Evolutionary conservation across 2,113 vertebrate species (phyloP).

Genomic region (Xenopus borealis): DNA sequence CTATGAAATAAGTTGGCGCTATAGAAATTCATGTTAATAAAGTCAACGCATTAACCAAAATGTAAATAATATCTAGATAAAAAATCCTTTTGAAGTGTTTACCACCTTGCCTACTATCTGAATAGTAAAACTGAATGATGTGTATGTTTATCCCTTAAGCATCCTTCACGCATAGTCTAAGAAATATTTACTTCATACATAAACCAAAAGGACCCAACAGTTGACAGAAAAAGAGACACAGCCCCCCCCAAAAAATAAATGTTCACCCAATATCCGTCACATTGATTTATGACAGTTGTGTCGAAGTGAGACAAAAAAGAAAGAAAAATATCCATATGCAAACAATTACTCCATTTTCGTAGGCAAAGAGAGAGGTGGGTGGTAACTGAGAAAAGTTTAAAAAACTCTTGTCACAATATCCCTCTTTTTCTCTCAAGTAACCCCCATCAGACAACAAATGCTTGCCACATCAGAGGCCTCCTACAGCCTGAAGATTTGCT

Average conservation of each 20-base stretch:
- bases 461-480: conserved; percentile 88
- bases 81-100: too few species aligned
- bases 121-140: too few species aligned
- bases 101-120: too few species aligned
- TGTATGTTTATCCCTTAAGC: too few species aligned
- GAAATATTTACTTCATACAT: too few species aligned
- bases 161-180: too few species aligned
- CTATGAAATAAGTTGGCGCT: too few species aligned
- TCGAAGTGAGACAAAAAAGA: conserved; percentile 62
- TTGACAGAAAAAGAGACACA: too few species aligned
- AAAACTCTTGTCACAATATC: conserved; percentile 76
- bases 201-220: too few species aligned
- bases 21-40: too few species aligned
- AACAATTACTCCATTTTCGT: conserved; percentile 88
- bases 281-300: conserved; percentile 79
- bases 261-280: conserved; percentile 59
- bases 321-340: conserved; percentile 77
- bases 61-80: too few species aligned
- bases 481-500: conserved; percentile 78
- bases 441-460: conserved; percentile 84
- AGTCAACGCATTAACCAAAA: too few species aligned
- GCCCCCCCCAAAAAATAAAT: conserved; percentile 48
- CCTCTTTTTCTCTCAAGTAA: conserved; percentile 63
- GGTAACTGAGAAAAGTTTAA: conserved; percentile 76
- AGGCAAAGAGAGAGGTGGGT: conserved; percentile 86